Conservation (phyloP, 2,113 vertebrate species). For the Nannospalax galili region DNA sequence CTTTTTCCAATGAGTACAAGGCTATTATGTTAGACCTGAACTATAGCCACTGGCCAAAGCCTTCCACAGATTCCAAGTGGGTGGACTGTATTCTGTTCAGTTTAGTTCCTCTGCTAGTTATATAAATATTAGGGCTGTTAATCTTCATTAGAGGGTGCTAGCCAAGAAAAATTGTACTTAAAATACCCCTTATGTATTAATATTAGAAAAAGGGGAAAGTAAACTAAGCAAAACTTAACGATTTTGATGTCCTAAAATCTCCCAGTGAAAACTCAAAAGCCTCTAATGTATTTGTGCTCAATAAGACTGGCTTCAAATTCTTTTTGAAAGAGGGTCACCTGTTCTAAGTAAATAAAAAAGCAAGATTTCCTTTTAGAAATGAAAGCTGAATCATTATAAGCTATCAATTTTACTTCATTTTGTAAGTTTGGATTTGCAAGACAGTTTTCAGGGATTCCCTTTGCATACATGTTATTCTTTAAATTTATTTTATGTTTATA, state of each 20-base stretch:
- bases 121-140: constrained; percentile 71
- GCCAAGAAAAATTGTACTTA: constrained; percentile 68
- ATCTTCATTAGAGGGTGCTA: constrained; percentile 69
- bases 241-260: constrained; percentile 59
- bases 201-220: constrained; percentile 46
- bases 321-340: constrained; percentile 41
- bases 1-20: constrained; percentile 35
- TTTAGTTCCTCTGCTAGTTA: constrained; percentile 65
- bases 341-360: constrained; percentile 47
- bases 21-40: constrained; percentile 13
- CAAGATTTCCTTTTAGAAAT: constrained; percentile 22
- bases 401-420: constrained; percentile 50
- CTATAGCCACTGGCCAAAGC: constrained; percentile 33
- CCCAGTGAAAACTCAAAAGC: constrained; percentile 49
- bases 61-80: constrained; percentile 19
- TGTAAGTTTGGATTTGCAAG: constrained; percentile 42
- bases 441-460: not conserved
- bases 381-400: constrained; percentile 40
- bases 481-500: constrained; percentile 46
- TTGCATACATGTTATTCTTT: not conserved
- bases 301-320: constrained; percentile 11
- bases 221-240: constrained; percentile 57
- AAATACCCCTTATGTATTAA: constrained; percentile 54
- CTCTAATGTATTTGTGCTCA: constrained; percentile 26
- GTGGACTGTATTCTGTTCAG: constrained; percentile 29